Conservation (phyloP, 1,140 invertebrate genomes). For the Leptoteleia sp. region DNA sequence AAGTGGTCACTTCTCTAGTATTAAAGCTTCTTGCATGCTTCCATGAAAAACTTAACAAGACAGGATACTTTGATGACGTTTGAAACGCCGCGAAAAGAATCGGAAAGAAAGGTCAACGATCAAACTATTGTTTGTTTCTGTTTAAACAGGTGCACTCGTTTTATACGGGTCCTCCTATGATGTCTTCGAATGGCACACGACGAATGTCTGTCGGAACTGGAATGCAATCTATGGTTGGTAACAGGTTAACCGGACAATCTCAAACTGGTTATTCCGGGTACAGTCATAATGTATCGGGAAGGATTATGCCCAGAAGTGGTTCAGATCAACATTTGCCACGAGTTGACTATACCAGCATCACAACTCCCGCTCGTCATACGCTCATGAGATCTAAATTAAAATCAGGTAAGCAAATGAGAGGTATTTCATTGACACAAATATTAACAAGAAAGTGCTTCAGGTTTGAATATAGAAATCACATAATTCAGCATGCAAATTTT, state of each 20-base stretch:
- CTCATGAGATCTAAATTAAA: conserved; percentile 89
- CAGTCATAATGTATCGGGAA: conserved; percentile 80
- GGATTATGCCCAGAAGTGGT: conserved; percentile 89
- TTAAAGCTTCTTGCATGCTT: conserved; percentile 58
- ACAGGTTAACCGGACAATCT: conserved; percentile 77
- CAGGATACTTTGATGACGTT: conserved; percentile 31
- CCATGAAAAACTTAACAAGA: conserved; percentile 17
- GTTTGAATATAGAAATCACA: no score
- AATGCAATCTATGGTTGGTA: conserved; percentile 76
- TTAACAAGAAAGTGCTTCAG: no score
- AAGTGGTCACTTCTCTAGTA: no score
- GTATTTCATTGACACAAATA: no score
- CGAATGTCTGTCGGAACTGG: conserved; percentile 83
- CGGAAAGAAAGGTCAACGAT: conserved; percentile 1
- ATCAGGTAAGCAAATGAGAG: conserved; percentile 78
- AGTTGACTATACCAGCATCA: conserved; percentile 88
- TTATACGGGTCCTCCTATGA: conserved; percentile 85
- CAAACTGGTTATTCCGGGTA: conserved; percentile 80
- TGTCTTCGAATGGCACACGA: conserved; percentile 80
- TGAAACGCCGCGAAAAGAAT: conserved; percentile 21
- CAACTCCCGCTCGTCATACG: conserved; percentile 86
- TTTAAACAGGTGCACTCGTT: conserved; percentile 87
- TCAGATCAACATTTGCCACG: conserved; percentile 92
- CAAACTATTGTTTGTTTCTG: conserved; percentile 35
- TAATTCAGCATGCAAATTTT: no score